Evolutionary conservation across 2,888 invertebrate species (phyloP).

Genomic region (Heliconius cydno): DNA sequence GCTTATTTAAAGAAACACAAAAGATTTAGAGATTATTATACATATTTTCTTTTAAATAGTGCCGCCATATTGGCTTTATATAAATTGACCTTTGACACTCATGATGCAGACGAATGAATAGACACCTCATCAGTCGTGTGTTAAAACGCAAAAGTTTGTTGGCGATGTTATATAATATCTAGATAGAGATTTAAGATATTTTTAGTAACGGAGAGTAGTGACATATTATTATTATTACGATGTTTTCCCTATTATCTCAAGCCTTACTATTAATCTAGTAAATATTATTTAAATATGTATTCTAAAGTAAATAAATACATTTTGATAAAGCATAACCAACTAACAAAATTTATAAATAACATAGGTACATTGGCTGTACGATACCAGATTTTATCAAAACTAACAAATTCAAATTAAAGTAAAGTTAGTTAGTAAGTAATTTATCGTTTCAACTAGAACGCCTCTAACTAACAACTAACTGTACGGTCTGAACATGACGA

Average conservation of each 20-base stretch:
- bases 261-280: background rate
- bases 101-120: slow-evolving; percentile 6
- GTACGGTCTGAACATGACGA: slow-evolving; percentile 51
- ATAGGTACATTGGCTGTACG: no score
- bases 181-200: no score
- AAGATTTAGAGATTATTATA: background rate
- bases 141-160: background rate
- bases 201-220: no score
- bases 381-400: no score
- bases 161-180: background rate
- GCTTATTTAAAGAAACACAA: background rate
- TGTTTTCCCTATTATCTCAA: background rate
- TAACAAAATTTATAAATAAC: no score
- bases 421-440: no score
- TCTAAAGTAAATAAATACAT: background rate
- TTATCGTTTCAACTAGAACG: no score
- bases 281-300: background rate
- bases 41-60: slow-evolving; percentile 3
- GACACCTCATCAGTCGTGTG: slow-evolving; percentile 15
- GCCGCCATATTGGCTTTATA: slow-evolving; percentile 10
- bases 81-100: slow-evolving; percentile 19
- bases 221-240: no score
- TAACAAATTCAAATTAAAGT: no score
- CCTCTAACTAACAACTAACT: no score
- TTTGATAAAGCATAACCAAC: background rate